Conservation (phyloP, 2,888 invertebrate genomes). For the Torymus aiolomorphi region DNA sequence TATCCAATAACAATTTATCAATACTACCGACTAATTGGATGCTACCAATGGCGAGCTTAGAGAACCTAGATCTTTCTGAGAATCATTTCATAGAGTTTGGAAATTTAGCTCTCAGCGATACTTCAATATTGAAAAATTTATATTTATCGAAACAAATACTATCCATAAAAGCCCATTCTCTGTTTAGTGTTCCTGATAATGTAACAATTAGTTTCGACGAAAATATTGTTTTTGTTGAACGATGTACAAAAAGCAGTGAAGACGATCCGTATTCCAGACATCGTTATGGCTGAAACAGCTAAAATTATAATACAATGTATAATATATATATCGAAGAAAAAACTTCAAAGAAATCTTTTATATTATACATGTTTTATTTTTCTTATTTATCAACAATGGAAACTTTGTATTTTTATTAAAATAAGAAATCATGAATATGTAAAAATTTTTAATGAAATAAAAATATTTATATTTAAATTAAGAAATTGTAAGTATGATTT, state of each 20-base stretch:
- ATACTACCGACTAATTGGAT: constrained; percentile 27
- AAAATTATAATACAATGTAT: no score
- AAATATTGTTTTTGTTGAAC: background rate
- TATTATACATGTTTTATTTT: no score
- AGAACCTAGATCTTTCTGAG: constrained; percentile 14
- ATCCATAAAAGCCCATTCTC: background rate
- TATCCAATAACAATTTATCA: constrained; percentile 24
- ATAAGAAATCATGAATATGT: no score
- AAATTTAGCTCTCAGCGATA: background rate
- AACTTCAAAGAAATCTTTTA: no score
- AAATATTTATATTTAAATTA: no score
- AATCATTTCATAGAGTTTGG: constrained; percentile 4
- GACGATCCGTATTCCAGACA: background rate
- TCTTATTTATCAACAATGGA: no score
- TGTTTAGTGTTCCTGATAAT: constrained; percentile 3
- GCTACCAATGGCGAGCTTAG: background rate
- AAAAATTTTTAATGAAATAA: no score
- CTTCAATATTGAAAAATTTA: background rate
- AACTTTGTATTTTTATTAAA: no score
- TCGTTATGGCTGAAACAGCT: background rate
- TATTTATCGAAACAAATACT: constrained; percentile 13
- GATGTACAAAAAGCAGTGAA: background rate
- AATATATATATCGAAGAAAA: no score
- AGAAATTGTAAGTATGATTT: no score
- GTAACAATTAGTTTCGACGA: constrained; percentile 21